Base-by-base conservation (phyloP, 2,113 vertebrate genomes). In the Entomyzon cyanotis region DNA sequence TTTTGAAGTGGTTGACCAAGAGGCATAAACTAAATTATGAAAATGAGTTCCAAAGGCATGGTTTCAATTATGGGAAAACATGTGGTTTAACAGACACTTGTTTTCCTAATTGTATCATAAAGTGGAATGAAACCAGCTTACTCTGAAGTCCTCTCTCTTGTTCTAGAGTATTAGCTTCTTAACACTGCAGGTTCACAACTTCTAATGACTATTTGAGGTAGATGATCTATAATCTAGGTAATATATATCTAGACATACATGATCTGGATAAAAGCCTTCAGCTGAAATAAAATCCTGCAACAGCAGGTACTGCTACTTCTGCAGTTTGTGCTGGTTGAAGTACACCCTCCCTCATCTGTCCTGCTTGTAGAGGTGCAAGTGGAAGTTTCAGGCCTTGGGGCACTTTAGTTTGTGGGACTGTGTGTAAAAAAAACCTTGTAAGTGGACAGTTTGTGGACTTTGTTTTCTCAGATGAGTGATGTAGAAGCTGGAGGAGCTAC, bases 401-500 rank as follows among this genome's bases (percentile, higher is more conserved):
- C 7, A 6, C 22, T 55, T 30, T 11, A 30, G 30, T 13, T 85
- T 90, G 22, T 39, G 88, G 49, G 60, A 11, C n/a, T 39, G 11
- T 22, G 12, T 39, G 10, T 53, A 49, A 23, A 28, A 77, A 77
- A 81, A 46, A 4, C 5, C 0, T 59, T 46, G 22, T 77, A 44
- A 90, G 77, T 50, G 15, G 65, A 70, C 44, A 47, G 21, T 79
- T 31, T 85, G n/a, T 7, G 84, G 28, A 12, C 77, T 91, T 97
- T 98, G 7, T 97, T 79, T 96, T 94, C 79, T 52, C 97, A 99
- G 99, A 99, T 99, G 99, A 99, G 98, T 55, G 99, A 99, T 67
- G 99, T 99, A 11, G 98, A 99, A 97, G 99, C 99, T 50, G 99
- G 99, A 82, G 99, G 99, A 65, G 99, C 99, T 28, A 99, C 99